Evolutionary conservation across 2,888 invertebrate species (phyloP), one percentile per base, ranked within the genome.

Genomic region (Epinotia demarniana): DNA sequence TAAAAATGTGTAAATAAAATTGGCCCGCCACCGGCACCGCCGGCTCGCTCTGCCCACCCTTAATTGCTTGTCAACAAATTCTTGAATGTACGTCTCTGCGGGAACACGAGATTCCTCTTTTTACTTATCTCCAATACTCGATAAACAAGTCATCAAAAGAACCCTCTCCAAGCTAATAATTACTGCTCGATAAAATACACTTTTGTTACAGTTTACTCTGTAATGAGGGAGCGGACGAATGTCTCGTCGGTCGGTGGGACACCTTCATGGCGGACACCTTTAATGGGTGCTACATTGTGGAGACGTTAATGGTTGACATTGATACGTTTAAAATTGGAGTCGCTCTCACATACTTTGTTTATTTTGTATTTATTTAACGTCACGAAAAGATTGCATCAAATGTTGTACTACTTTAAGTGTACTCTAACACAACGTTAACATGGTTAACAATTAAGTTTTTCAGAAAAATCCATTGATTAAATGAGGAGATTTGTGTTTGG

Each of bases 41-140:
- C 81, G 78, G 79, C 53, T 82, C 84, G 82, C 83, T 79, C 82
- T 80, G 83, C 73, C 80, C 83, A 85, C 83, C 84, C 84, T 90
- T 92, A 93, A 92, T 92, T 92, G 91, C 89, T 89, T 92, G 91
- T 90, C 92, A 90, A 89, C 88, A 90, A 89, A 91, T 91, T 90
- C 90, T 90, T 90, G 87, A 92, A 91, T 91, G 90, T 86, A 87
- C 89, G 86, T 83, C 85, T 85, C 81, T 82, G 82, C 87, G 89
- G 87, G 85, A 86, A 83, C 85, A 86, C 87, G 83, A 81, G 86
- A 89, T 88, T 88, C 88, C 81, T 82, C 81, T 89, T 92, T 91
- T 92, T 91, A 82, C 80, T 60, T 78, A 80, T 80, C 84, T 82
- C 83, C 87, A 87, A 87, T 88, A 87, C 90, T 86, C 80, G 88